These are phyloP conservation scores for Brachypteracias leptosomus DNA, from an alignment of 2,113 vertebrate genomes.

Conservation along the genomic window DNA sequence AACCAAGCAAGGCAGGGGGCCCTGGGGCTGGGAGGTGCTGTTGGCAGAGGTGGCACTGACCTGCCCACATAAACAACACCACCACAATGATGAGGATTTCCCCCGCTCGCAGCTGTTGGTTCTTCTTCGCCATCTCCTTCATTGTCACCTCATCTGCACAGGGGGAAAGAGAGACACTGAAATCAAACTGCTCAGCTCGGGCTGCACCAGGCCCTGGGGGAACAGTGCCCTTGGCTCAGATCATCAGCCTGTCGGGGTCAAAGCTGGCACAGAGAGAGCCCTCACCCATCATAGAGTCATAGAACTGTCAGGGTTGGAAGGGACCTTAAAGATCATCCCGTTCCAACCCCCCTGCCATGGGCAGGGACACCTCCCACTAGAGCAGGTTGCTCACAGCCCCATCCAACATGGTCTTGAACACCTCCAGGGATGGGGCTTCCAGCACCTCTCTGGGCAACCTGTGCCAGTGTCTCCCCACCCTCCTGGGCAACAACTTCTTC, in stretches of 20 bases:
- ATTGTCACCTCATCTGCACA: conserved; percentile 88
- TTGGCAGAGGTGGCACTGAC: conserved; percentile 67
- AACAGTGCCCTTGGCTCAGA: background rate
- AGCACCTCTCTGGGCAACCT: too few species aligned
- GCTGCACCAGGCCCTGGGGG: background rate
- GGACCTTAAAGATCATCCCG: too few species aligned
- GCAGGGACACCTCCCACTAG: too few species aligned
- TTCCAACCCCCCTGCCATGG: too few species aligned
- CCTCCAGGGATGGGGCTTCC: too few species aligned
- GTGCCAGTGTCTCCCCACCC: too few species aligned
- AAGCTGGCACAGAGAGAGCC: background rate
- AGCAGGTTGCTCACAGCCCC: too few species aligned
- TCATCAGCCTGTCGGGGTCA: background rate
- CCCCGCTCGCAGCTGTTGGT: conserved; percentile 87
- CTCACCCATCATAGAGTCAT: too few species aligned
- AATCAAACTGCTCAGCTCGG: background rate
- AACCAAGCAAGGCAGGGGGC: background rate
- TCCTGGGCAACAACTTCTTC: too few species aligned
- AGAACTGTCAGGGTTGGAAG: too few species aligned
- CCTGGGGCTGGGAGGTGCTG: fast-evolving
- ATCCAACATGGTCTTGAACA: too few species aligned
- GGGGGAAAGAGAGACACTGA: background rate
- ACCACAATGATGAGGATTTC: conserved; percentile 95
- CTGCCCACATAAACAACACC: conserved; percentile 97
- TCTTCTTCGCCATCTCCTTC: conserved; percentile 84